Conservation (phyloP, 1,140 invertebrate species). For the Pemphigus obesinymphae region DNA sequence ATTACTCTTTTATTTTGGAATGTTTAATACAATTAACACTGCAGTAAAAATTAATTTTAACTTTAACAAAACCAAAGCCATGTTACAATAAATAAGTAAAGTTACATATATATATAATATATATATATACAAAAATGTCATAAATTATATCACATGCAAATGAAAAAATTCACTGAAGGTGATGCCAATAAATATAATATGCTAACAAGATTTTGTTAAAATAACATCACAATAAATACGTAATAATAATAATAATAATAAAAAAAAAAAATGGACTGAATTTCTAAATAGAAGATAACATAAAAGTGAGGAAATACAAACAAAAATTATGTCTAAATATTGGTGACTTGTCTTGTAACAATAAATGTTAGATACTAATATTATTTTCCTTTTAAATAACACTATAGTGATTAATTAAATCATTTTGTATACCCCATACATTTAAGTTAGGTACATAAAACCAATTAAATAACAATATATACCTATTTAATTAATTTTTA, state of each 20-base stretch:
- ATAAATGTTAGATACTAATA: not conserved
- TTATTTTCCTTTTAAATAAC: not conserved
- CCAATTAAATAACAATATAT: not conserved
- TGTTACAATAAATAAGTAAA: constrained; percentile 16
- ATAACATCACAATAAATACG: constrained; percentile 19
- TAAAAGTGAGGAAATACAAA: not conserved
- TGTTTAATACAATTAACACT: not conserved
- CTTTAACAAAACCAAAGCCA: constrained; percentile 22
- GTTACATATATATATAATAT: constrained; percentile 25
- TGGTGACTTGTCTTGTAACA: not conserved
- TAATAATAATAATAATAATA: constrained; percentile 14
- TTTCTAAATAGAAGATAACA: constrained; percentile 23
- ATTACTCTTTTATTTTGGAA: constrained; percentile 18
- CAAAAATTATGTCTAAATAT: not conserved
- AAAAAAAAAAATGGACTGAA: constrained; percentile 20
- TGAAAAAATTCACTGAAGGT: constrained; percentile 2
- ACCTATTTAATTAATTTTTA: not conserved
- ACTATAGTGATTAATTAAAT: not conserved
- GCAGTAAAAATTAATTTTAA: constrained; percentile 2
- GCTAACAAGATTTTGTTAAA: constrained; percentile 17
- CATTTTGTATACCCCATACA: not conserved
- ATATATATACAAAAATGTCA: constrained; percentile 25
- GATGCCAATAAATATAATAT: not conserved
- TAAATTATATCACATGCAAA: constrained; percentile 36
- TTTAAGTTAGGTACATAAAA: not conserved